Evolutionary conservation across 2,113 vertebrate species (phyloP), one percentile per base, ranked within the genome.

Genomic region (Oenanthe oenanthe): DNA sequence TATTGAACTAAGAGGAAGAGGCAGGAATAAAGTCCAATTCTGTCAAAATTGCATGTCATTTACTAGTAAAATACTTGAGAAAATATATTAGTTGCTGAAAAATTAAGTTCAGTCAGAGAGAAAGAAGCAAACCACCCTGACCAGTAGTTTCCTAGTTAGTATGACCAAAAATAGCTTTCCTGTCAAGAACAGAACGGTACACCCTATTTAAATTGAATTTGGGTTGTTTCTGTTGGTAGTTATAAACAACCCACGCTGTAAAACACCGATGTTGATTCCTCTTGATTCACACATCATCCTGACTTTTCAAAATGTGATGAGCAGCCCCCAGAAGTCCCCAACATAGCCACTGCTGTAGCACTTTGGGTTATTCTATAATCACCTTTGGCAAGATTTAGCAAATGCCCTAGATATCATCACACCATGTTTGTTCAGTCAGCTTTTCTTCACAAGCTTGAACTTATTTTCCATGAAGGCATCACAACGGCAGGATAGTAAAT

Each of bases 191-290:
- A 34, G 45, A 86, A 66, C 34, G 57, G 34, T 58, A 32, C 25
- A 81, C 7, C 12, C 18, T 66, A 29, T 89, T 74, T 89, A 81
- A 36, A 29, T 42, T 81, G 29, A 81, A 53, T 22, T 66, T 22
- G 14, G 6, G 4, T 47, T 61, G 28, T 70, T 88, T 92, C 38
- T 70, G 14, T 45, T 65, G 40, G 14, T 54, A 53, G 26, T 48
- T 84, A 38, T 31, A 42, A 91, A 62, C 45, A 77, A n/a, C 12
- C 5, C 6, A 12, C 9, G 0, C 34, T 81, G 38, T 32, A 50
- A 83, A 92, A n/a, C 9, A 6, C 0, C 0, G 2, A 0, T 57
- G 25, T 45, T 48, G 5, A 65, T 65, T 80, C 25, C 25, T 70
- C 21, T 80, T 53, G 28, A 65, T 95, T 93, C 73, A 84, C 22